Base-by-base conservation (phyloP, 1,140 invertebrate genomes). In the Delia radicum region DNA sequence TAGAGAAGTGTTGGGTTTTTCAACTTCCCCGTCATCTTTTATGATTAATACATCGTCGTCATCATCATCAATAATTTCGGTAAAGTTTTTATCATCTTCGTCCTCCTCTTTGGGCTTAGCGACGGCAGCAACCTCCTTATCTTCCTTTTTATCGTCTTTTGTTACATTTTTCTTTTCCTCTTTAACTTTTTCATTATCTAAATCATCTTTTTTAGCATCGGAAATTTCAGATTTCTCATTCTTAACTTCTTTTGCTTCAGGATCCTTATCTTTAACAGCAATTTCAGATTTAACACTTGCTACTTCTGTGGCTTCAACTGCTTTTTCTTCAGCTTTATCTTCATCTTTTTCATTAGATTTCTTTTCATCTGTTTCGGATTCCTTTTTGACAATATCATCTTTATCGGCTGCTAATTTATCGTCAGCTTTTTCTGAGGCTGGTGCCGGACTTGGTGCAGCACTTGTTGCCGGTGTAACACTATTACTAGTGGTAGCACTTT, bases 381-480 rank as follows among this genome's bases (percentile, higher is more conserved):
- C 76, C 73, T 77, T 75, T 42, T 78, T 76, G 12, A 83, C 80
- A 55, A 79, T 78, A 61, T 82, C 81, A 21, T 78, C 77, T 63
- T 83, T 80, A 37, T 78, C 83, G 12, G 76, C 24, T 74, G 74
- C 31, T 15, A 10, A 26, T 74, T 84, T 80, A 18, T 73, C 67
- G 13, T 81, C 78, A 18, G 80, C 83, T 76, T 87, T 86, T 28
- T 86, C 83, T 0, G 82, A 80, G 13, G 42, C 88, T 1, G 91
- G 90, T 4, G 91, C 89, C 0, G 94, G 93, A 81, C 91, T 92
- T 0, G 93, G 89, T 0, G 93, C 92, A 10, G 92, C 92, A 77
- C 92, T 93, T 7, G 91, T 91, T 1, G 91, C 90, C n/a, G 90
- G 90, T 1, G 91, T 92, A 12, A 89, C 89, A 78, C 88, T 89